Evolutionary conservation across 2,113 vertebrate species (phyloP), one percentile per base, ranked within the genome.

Genomic region (Megalops atlanticus): DNA sequence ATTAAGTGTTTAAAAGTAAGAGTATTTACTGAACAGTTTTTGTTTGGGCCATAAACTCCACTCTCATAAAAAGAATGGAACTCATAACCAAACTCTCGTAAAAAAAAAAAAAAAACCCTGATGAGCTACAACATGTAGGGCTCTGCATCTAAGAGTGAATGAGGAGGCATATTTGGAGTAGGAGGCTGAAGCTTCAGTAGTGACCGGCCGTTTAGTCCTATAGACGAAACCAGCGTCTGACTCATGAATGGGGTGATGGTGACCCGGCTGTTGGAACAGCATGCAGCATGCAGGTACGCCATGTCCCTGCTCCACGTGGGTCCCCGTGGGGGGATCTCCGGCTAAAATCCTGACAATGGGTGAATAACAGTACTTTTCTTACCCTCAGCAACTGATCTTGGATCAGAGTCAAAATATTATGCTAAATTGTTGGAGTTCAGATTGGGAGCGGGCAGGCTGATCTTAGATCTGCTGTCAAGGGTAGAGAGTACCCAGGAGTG

Each of bases 281-380:
- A n/a, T 64, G 58, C 21, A 8, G 31, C 21, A 41, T 33, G 36
- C 39, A 45, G 12, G 58, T 24, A 69, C 77, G 36, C 77, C 77
- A 78, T 78, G 40, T 14, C 77, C 3, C 76, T 52, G 36, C 52
- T 69, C 33, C 77, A 43, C 77, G 35, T 68, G 77, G 77, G 15
- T 1, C 41, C 21, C 35, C 68, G 0, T 5, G 58, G 24, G 24
- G n/a, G 40, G 47, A 38, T 2, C 54, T 39, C 24, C 1, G n/a
- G n/a, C n/a, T n/a, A n/a, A n/a, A n/a, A n/a, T n/a, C n/a, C n/a
- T n/a, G n/a, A 45, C 43, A 45, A 6, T 45, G 43, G 7, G 43
- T 14, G 14, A 6, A 45, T 6, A 45, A 10, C 43, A 45, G 43
- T 14, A 45, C 43, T 45, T n/a, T 2, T 64, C 31, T 31, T 10